A percentile compares a stretch with the other conserved stretches of the same genome.
Conservation (phyloP, 2,797 vertebrate species). For the Harpagifer antarcticus region DNA sequence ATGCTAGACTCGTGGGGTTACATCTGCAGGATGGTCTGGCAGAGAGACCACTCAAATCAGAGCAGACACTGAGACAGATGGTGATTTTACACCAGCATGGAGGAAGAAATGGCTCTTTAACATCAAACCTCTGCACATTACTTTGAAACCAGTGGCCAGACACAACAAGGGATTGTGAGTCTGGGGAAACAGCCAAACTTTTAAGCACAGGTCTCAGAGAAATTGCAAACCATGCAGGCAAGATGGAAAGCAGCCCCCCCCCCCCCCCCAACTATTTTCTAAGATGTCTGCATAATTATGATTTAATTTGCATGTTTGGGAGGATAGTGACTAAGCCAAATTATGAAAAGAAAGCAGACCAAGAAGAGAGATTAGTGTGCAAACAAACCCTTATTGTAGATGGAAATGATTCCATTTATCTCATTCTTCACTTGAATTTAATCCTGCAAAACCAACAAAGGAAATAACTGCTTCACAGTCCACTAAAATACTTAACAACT, state of each 20-base stretch:
- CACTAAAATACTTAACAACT: slow-evolving; percentile 36
- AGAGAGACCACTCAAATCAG: slow-evolving; percentile 52
- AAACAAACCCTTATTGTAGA: slow-evolving; percentile 2
- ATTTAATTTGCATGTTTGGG: slow-evolving; percentile 44
- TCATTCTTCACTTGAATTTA: slow-evolving; percentile 23
- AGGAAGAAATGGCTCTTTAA: slow-evolving; percentile 70
- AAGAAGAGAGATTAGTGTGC: not conserved
- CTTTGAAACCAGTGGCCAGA: slow-evolving; percentile 72
- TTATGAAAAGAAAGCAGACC: slow-evolving; percentile 13
- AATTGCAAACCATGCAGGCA: slow-evolving; percentile 32
- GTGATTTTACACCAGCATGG: slow-evolving; percentile 65
- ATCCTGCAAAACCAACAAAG: slow-evolving; percentile 7
- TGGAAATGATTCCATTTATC: slow-evolving; percentile 11
- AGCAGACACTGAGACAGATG: slow-evolving; percentile 71
- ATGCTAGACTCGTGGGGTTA: slow-evolving; percentile 16
- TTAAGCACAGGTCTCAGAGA: slow-evolving; percentile 39
- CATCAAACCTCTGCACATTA: slow-evolving; percentile 73
- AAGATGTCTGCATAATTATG: slow-evolving; percentile 40
- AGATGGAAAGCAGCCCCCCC: slow-evolving; percentile 20
- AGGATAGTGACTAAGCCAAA: slow-evolving; percentile 31
- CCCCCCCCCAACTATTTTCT: slow-evolving; percentile 12
- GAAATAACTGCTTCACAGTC: slow-evolving; percentile 29
- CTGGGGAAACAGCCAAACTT: slow-evolving; percentile 53
- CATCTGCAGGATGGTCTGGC: slow-evolving; percentile 33
- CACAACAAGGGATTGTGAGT: slow-evolving; percentile 58